phyloP scores from a whole-genome alignment of 2,888 invertebrate genomes.

The Chouioia cunea region DNA sequence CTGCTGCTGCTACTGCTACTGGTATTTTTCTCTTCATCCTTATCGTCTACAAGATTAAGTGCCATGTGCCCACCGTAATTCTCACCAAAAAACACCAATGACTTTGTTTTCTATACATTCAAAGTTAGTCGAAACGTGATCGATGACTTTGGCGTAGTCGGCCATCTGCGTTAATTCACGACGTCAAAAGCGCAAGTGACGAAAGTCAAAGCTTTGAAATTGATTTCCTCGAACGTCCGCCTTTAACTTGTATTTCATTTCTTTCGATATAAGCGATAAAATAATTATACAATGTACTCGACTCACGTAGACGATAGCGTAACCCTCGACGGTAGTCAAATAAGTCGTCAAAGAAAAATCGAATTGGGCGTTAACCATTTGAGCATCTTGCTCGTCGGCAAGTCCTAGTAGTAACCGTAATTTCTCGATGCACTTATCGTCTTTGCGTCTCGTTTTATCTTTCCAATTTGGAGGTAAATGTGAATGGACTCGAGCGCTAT shows the following conservation, averaged over 20 bases:
- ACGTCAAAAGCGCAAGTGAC: neutral
- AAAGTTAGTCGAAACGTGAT: neutral
- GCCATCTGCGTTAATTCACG: conserved; percentile 19
- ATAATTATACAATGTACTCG: neutral
- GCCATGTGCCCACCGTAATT: conserved; percentile 42
- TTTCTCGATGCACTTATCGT: conserved; percentile 3
- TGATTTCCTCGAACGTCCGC: conserved; percentile 30
- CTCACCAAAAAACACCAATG: conserved; percentile 29
- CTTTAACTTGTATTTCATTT: neutral
- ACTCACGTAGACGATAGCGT: conserved; percentile 39
- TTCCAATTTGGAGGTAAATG: conserved; percentile 26
- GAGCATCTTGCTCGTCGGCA: conserved; percentile 11
- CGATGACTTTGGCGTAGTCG: conserved; percentile 24
- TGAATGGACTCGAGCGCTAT: conserved; percentile 2
- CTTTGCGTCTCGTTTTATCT: neutral
- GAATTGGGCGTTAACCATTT: conserved; percentile 33
- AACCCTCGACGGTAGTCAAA: conserved; percentile 17
- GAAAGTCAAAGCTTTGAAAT: conserved; percentile 20
- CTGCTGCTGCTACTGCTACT: no score
- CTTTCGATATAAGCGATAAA: no score
- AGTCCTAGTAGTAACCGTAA: conserved; percentile 28
- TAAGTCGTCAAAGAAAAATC: conserved; percentile 36
- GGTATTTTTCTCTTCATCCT: neutral
- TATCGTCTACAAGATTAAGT: conserved; percentile 20
- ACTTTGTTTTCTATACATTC: conserved; percentile 18